Evolutionary conservation across 2,888 invertebrate genomes (phyloP), one percentile per base, ranked within the genome.

Genomic region (Anoplius nigerrimus): DNA sequence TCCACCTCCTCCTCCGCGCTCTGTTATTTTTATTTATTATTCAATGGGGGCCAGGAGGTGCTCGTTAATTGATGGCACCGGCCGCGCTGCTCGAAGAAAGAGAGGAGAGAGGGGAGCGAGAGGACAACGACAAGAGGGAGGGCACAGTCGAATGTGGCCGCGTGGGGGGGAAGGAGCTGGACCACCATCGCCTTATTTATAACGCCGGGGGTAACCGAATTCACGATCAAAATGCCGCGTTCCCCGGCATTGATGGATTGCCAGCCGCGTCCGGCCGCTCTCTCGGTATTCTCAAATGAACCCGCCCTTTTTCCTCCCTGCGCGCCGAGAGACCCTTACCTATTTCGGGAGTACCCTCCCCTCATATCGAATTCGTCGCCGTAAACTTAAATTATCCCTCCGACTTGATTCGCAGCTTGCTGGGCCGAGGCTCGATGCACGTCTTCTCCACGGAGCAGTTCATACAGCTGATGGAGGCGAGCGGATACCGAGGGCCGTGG

Each of bases 341-440:
- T 34, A 34, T 34, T 34, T 34, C 34, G 34, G 34, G 34, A 34
- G 34, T 34, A 8, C 6, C 11, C 11, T 34, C 34, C 34, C 11
- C 11, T 34, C 34, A 34, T 34, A 34, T 34, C 11, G 34, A 34
- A 34, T 34, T 6, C 34, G 34, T 15, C 8, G n/a, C 48, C 5
- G 48, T n/a, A 20, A 20, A 48, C 34, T 34, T 11, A 34, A 2
- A 34, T 34, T 8, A 11, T 34, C 11, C 34, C 2, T 24, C 2
- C 34, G 11, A 34, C 11, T 6, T 63, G 48, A 34, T 34, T 6
- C 61, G 48, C 91, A 95, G 95, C 60, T 92, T 95, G 90, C 90
- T 98, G 15, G 94, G 95, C 16, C 92, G 99, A 59, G 99, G 99
- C 8, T 97, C 97, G 0, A 99, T 99, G 99, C 98, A 98, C 90